Evolutionary conservation across 1,140 invertebrate species (phyloP).

Genomic region (Manduca sexta): DNA sequence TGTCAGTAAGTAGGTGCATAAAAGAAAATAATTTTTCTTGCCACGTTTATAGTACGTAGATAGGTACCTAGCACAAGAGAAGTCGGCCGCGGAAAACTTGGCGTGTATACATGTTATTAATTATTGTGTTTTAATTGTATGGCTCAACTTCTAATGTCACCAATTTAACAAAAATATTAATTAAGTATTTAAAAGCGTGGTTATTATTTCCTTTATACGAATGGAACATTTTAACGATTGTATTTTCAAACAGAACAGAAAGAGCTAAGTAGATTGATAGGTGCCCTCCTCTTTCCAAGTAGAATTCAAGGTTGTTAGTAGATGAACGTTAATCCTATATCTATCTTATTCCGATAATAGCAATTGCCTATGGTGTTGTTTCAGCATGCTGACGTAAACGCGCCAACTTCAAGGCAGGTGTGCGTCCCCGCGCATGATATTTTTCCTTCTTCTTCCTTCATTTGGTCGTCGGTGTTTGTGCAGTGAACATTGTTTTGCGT

Average conservation of each 20-base stretch:
- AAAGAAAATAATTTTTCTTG: too few species aligned
- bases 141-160: too few species aligned
- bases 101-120: too few species aligned
- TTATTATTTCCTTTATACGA: too few species aligned
- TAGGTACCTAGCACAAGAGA: too few species aligned
- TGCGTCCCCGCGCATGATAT: slow-evolving; percentile 46
- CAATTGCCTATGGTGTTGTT: slow-evolving; percentile 20
- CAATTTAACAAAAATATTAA: too few species aligned
- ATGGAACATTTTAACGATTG: slow-evolving; percentile 45
- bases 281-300: slow-evolving; percentile 16
- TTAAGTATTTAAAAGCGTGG: too few species aligned
- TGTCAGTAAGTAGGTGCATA: too few species aligned
- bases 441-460: slow-evolving; percentile 63
- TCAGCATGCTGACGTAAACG: slow-evolving; percentile 39
- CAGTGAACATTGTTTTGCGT: slow-evolving; percentile 60
- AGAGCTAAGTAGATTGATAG: slow-evolving; percentile 38
- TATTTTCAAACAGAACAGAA: slow-evolving; percentile 49
- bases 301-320: slow-evolving; percentile 58
- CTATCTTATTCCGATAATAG: slow-evolving; percentile 30
- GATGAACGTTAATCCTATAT: slow-evolving; percentile 22
- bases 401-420: slow-evolving; percentile 43
- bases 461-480: slow-evolving; percentile 68
- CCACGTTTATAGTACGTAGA: too few species aligned
- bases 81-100: too few species aligned
- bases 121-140: too few species aligned